phyloP scores from a whole-genome alignment of 1,140 invertebrate species.

The Drosophila auraria region DNA sequence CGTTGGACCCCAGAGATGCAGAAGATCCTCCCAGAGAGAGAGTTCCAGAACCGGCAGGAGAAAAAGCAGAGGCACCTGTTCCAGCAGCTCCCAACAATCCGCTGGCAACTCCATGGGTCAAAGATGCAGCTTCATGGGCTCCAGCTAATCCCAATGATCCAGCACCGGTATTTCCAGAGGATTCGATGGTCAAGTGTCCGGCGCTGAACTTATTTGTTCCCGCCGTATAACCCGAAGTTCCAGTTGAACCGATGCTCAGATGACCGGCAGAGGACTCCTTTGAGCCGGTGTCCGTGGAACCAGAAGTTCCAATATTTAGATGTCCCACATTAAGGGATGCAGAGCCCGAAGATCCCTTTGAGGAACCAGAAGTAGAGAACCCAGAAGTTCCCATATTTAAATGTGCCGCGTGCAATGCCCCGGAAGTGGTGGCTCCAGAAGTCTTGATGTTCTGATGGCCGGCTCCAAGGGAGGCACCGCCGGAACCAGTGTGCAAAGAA shows the following conservation, averaged over 20 bases:
- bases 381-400: constrained; percentile 11
- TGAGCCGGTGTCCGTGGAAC: not conserved
- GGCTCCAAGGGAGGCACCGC: not conserved
- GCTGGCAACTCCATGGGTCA: constrained; percentile 2
- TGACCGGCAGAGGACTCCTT: constrained; percentile 2
- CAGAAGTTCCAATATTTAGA: not conserved
- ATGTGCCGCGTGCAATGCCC: not conserved
- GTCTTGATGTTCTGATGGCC: constrained; percentile 7
- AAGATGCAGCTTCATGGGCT: constrained; percentile 10
- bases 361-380: constrained; percentile 4
- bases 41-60: not conserved
- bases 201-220: not conserved
- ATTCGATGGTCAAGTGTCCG: constrained; percentile 10
- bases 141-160: not conserved
- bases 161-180: not conserved
- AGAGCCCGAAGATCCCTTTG: constrained; percentile 14
- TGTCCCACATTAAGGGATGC: constrained; percentile 4
- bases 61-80: not conserved
- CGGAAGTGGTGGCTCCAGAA: constrained; percentile 1
- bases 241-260: constrained; percentile 5
- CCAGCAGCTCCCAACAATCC: constrained; percentile 7
- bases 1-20: not conserved
- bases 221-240: not conserved
- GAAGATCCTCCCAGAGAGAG: constrained; percentile 5
- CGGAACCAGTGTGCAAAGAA: not conserved